These are phyloP conservation scores for Lasioglossum figueresi DNA, from an alignment of 2,888 invertebrate genomes.

Conservation along the genomic window DNA sequence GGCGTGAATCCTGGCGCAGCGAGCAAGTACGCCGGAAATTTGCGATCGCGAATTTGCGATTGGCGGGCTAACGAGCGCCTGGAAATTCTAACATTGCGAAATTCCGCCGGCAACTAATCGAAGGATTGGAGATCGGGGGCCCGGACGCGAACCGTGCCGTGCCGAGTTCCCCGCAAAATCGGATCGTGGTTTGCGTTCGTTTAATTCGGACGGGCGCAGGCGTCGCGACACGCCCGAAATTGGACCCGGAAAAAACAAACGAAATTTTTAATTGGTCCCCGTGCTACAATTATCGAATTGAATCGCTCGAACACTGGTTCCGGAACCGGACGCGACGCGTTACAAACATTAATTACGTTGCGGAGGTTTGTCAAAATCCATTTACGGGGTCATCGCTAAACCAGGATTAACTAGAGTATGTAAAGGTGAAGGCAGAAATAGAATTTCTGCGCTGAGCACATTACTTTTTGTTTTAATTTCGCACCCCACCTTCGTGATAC, in stretches of 20 bases:
- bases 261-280: conserved; percentile 25
- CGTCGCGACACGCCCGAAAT: background rate
- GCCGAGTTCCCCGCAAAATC: conserved; percentile 22
- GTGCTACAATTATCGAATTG: background rate
- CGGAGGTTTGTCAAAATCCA: background rate
- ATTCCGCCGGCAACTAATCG: conserved; percentile 38
- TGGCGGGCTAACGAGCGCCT: conserved; percentile 62
- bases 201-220: conserved; percentile 30
- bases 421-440: background rate
- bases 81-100: conserved; percentile 40
- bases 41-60: conserved; percentile 68
- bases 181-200: conserved; percentile 34
- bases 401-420: background rate
- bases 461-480: background rate
- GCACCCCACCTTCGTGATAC: background rate
- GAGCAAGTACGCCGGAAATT: conserved; percentile 55
- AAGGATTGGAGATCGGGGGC: conserved; percentile 24
- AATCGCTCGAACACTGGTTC: background rate
- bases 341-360: background rate
- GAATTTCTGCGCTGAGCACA: background rate
- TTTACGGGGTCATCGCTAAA: background rate
- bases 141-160: background rate
- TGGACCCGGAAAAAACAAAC: conserved; percentile 11
- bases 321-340: background rate
- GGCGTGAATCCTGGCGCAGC: conserved; percentile 36